Percentiles rank a stretch among this genome's conserved stretches.
Conservation (phyloP, 2,113 vertebrate species). For the Pseudolaguvia tuberculata region DNA sequence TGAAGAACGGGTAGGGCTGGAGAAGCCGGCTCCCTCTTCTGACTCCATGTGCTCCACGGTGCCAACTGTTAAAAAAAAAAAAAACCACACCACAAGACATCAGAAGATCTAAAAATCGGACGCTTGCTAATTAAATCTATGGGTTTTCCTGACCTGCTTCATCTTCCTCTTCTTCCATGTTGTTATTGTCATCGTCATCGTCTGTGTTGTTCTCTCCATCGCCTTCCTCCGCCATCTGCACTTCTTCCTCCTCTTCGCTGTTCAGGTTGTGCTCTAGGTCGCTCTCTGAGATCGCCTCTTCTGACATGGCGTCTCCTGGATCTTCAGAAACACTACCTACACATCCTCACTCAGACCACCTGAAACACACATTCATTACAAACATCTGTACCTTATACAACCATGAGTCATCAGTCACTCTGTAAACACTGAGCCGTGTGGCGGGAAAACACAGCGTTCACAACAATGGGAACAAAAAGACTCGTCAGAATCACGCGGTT, state of each 20-base stretch:
- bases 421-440: too few relatives aligned
- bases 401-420: too few relatives aligned
- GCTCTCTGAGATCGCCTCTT: conserved; percentile 96
- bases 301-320: conserved; percentile 88
- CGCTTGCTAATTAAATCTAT: too few relatives aligned
- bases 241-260: conserved; percentile 86
- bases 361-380: conserved; percentile 26
- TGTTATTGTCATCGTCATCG: conserved; percentile 77
- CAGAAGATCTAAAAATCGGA: not conserved
- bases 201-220: conserved; percentile 78
- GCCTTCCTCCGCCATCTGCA: conserved; percentile 86
- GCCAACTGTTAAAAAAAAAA: conserved; percentile 66
- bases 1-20: conserved; percentile 79
- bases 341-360: conserved; percentile 72
- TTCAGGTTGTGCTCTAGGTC: conserved; percentile 94
- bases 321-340: conserved; percentile 87
- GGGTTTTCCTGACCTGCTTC: conserved; percentile 37
- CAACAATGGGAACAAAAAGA: too few relatives aligned
- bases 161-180: conserved; percentile 59
- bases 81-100: not conserved
- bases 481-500: too few relatives aligned
- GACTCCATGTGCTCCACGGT: conserved; percentile 71
- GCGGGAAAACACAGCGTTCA: too few relatives aligned
- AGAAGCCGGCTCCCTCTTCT: conserved; percentile 61
- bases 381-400: too few relatives aligned